Evolutionary conservation across 2,797 vertebrate genomes (phyloP), one percentile per base, ranked within the genome.

Genomic region (Nyctibius grandis): DNA sequence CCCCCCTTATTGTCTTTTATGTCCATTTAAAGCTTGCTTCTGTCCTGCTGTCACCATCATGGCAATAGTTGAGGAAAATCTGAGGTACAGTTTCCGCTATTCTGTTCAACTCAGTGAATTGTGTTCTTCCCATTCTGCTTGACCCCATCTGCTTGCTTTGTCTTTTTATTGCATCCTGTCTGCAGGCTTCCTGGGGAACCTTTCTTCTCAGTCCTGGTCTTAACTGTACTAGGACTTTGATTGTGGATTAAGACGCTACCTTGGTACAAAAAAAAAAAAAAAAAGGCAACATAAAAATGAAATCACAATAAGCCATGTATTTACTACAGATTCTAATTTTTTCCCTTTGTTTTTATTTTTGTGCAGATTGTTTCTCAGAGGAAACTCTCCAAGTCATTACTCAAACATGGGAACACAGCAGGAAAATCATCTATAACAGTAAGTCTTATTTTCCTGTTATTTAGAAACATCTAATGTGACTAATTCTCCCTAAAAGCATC

Each of bases 381-480:
- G 95, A 99, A 99, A 97, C 98, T 99, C 95, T 98, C 98, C 92
- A 99, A 99, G 98, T 98, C 99, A 72, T 98, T 99, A 89, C 98
- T 99, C 92, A 99, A 99, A 97, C 99, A 99, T 28, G 99, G 99
- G 76, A 99, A 99, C 97, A 99, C 99, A 59, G 97, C 99, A 6
- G 99, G 99, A 59, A 99, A 99, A 95, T 99, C 99, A 45, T 99
- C 99, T 79, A 99, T 99, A 98, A 99, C 99, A 98, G 99, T 99
- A 98, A 92, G 98, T 69, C 68, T 57, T 76, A 34, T 85, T 85
- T 94, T 79, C 28, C 10, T 89, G 40, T 85, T 92, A 26, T n/a
- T 72, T 93, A 76, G 54, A 91, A 77, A 19, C 42, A 64, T 33
- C 51, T 79, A 9, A 64, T 34, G 29, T 72, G 80, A 85, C 51